These are phyloP conservation scores for Cranoglanis bouderius DNA, from an alignment of 2,113 vertebrate genomes.

Conservation along the genomic window DNA sequence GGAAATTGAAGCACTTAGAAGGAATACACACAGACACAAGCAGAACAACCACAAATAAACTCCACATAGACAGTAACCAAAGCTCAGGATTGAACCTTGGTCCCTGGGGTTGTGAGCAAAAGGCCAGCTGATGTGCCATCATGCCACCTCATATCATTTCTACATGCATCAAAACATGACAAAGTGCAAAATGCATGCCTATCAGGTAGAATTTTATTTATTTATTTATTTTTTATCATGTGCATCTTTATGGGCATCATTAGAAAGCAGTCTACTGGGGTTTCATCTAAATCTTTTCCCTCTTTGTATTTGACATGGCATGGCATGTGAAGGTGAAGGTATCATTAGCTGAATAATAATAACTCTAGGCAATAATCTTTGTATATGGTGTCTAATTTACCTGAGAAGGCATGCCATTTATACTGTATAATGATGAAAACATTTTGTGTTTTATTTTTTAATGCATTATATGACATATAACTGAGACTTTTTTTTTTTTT, in stretches of 20 bases:
- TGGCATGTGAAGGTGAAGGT: neutral
- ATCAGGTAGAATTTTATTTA: neutral
- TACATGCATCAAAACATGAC: neutral
- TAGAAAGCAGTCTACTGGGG: neutral
- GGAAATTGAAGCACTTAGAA: neutral
- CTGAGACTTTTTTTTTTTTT: neutral
- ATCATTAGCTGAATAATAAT: neutral
- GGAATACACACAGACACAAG: neutral
- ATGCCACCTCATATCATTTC: neutral
- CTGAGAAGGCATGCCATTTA: neutral
- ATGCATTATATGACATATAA: neutral
- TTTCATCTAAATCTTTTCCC: neutral
- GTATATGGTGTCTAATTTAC: neutral
- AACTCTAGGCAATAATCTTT: neutral
- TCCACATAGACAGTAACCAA: neutral
- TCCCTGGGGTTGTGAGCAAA: neutral
- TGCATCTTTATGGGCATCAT: neutral
- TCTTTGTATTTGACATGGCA: neutral
- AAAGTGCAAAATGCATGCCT: neutral
- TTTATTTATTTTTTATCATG: neutral
- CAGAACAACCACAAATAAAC: neutral
- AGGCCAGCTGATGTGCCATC: neutral
- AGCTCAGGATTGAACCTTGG: neutral
- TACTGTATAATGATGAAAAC: neutral
- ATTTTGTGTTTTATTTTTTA: neutral